Evolutionary conservation across 2,888 invertebrate genomes (phyloP).

Genomic region (Cantharis flavilabris): DNA sequence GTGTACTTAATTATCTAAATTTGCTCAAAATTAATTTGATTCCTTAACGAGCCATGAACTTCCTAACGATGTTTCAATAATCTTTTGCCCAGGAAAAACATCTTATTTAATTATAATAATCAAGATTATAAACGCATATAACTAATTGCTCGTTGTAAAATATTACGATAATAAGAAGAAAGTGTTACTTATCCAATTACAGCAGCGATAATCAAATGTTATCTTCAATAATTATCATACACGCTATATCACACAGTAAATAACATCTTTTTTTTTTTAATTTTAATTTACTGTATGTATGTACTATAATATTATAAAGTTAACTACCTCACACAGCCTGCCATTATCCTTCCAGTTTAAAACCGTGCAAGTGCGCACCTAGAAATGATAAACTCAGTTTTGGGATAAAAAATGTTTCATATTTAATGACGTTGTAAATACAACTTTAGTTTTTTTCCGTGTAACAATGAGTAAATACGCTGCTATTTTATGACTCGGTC

Average conservation of each 20-base stretch:
- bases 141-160: not conserved
- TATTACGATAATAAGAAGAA: conserved; percentile 2
- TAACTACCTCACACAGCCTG: not conserved
- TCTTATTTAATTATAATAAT: not conserved
- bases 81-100: not conserved
- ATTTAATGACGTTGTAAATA: too few relatives aligned
- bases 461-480: not conserved
- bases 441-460: not conserved
- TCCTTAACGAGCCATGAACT: not conserved
- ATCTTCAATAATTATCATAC: conserved; percentile 11
- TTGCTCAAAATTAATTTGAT: not conserved
- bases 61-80: not conserved
- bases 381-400: too few relatives aligned
- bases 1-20: not conserved
- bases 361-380: too few relatives aligned
- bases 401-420: not conserved
- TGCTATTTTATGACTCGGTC: not conserved
- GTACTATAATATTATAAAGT: not conserved
- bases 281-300: not conserved
- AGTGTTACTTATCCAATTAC: conserved; percentile 8
- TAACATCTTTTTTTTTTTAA: not conserved
- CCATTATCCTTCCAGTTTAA: not conserved
- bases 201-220: conserved; percentile 5
- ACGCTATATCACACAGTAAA: conserved; percentile 3
- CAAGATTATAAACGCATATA: not conserved